Conservation (phyloP, 1,140 invertebrate species). For the Brachionus calyciflorus region DNA sequence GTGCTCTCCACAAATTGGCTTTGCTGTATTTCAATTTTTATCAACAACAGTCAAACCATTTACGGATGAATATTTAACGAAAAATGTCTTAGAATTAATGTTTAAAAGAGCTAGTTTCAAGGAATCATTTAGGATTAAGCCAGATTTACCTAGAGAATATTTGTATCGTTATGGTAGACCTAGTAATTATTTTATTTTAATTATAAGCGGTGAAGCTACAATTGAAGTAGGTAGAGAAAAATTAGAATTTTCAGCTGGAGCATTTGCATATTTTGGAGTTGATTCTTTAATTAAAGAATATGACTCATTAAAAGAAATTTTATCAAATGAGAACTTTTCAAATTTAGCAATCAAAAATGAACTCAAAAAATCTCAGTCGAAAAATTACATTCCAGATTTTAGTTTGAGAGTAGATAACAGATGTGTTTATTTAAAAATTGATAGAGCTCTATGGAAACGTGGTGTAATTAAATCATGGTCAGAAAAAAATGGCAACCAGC, state of each 20-base stretch:
- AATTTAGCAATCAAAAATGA: too few species aligned
- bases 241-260: neutral
- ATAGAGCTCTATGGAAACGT: neutral
- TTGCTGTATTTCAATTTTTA: neutral
- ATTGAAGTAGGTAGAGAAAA: constrained; percentile 4
- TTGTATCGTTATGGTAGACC: neutral
- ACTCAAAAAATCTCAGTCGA: neutral
- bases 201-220: neutral
- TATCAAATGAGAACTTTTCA: neutral
- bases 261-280: constrained; percentile 36
- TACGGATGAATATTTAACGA: neutral
- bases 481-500: neutral
- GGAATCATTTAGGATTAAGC: neutral
- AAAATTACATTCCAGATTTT: neutral
- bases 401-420: neutral
- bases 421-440: neutral
- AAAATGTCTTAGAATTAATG: neutral
- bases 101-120: neutral
- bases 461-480: neutral
- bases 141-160: neutral
- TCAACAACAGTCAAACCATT: neutral
- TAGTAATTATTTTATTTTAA: neutral
- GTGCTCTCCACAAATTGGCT: neutral
- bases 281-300: neutral
- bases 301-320: neutral